Percentiles rank a stretch among this genome's conserved stretches.
Conservation (phyloP, 2,888 invertebrate genomes). For the Ormia ochracea region DNA sequence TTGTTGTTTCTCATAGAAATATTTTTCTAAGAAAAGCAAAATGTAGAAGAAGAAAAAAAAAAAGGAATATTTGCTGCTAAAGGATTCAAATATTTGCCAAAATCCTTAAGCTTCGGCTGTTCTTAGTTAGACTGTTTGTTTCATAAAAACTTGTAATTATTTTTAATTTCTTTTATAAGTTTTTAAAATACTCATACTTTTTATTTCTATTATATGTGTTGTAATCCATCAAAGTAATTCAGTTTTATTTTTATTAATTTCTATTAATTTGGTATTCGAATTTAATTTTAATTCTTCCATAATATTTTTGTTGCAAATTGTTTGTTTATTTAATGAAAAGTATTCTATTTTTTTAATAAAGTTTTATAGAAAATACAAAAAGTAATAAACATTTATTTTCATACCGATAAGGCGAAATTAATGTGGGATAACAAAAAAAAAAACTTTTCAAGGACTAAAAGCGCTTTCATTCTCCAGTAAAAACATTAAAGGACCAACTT, state of each 20-base stretch:
- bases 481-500: no score
- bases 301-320: conserved; percentile 15
- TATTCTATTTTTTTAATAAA: conserved; percentile 41
- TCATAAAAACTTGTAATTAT: conserved; percentile 45
- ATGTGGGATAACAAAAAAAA: no score
- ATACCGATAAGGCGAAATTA: no score
- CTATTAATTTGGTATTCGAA: conserved; percentile 27
- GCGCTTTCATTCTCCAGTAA: no score
- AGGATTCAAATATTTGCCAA: neutral
- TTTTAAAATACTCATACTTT: conserved; percentile 11
- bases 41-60: neutral
- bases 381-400: neutral
- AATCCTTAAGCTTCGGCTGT: neutral
- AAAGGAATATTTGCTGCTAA: neutral
- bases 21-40: neutral
- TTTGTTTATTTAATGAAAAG: conserved; percentile 14
- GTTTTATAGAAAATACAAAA: conserved; percentile 48
- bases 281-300: neutral
- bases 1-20: conserved; percentile 59
- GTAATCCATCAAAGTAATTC: neutral
- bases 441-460: no score
- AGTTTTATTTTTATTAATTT: neutral
- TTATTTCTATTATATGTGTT: conserved; percentile 2
- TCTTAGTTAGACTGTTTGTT: conserved; percentile 58
- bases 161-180: conserved; percentile 15